Evolutionary conservation across 2,888 invertebrate genomes (phyloP), one percentile per base, ranked within the genome.

Genomic region (Cephus runcator): DNA sequence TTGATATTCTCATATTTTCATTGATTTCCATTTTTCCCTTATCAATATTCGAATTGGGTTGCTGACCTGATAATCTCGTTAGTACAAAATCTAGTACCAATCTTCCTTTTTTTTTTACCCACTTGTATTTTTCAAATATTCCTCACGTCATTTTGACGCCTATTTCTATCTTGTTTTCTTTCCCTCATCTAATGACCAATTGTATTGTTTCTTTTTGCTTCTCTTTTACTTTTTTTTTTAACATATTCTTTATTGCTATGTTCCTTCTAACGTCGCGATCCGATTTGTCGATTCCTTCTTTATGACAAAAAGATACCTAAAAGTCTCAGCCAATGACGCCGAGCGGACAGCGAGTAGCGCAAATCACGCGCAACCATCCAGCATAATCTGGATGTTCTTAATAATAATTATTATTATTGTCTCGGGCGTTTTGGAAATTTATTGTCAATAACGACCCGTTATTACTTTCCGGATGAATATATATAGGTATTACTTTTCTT

Each of bases 251-350:
- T 82, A 83, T 82, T 83, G 82, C 83, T 83, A 78, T 71, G 31
- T 69, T 79, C 36, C 73, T 77, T 68, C 31, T 31, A 36, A 74
- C 34, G 69, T 68, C 34, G 34, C 73, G 73, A 56, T 75, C 34
- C 34, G 56, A 4, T 69, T 69, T n/a, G 36, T 75, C 34, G 34
- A 71, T 71, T 23, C 23, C 71, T 71, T 71, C 23, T 71, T 11
- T 15, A 71, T 30, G 71, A 71, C 34, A 71, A 30, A 71, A 71
- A 31, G 36, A 73, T 75, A 40, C 87, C 83, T 86, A 88, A 90
- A 88, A 90, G 87, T 88, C 81, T 86, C 88, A 87, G 88, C 85
- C 79, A 86, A 88, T 87, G 80, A 86, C 83, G 85, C 87, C 80
- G 79, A 81, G 56, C 23, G 23, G 23, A 56, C 56, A 40, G 56